Conservation (phyloP, 2,888 invertebrate genomes). For the Acanthoscelides obtectus region DNA sequence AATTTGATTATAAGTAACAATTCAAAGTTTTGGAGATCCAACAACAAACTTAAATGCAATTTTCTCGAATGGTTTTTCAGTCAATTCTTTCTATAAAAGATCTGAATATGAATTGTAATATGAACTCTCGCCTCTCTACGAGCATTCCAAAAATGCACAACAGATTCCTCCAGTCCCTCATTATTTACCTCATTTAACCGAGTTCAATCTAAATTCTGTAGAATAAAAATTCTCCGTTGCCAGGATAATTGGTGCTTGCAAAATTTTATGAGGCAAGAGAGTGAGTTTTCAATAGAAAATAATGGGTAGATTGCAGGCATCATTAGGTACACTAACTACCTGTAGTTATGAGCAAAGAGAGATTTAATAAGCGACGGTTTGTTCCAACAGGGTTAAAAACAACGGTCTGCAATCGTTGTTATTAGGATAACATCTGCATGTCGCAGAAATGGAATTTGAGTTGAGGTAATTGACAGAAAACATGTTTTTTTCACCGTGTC, state of each 20-base stretch:
- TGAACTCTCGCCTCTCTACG: not conserved
- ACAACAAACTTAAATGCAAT: too few species aligned
- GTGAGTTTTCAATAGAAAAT: not conserved
- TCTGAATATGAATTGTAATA: too few species aligned
- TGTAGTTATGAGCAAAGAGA: not conserved
- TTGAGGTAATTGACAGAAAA: not conserved
- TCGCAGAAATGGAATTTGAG: not conserved
- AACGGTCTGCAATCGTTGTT: not conserved
- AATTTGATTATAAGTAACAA: too few species aligned
- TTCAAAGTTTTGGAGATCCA: too few species aligned
- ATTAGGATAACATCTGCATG: not conserved
- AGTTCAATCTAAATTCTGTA: not conserved
- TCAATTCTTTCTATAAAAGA: too few species aligned
- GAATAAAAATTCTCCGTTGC: not conserved
- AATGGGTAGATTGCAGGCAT: not conserved
- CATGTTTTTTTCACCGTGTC: not conserved
- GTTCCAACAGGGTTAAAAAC: not conserved
- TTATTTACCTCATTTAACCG: not conserved
- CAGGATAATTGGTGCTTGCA: not conserved
- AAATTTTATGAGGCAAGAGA: not conserved
- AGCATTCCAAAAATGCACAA: not conserved
- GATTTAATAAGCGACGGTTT: not conserved
- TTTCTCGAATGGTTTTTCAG: too few species aligned
- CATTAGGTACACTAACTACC: not conserved
- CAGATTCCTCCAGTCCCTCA: not conserved